Evolutionary conservation across 2,888 invertebrate species (phyloP), one percentile per base, ranked within the genome.

Genomic region (Heteromurus nitidus): DNA sequence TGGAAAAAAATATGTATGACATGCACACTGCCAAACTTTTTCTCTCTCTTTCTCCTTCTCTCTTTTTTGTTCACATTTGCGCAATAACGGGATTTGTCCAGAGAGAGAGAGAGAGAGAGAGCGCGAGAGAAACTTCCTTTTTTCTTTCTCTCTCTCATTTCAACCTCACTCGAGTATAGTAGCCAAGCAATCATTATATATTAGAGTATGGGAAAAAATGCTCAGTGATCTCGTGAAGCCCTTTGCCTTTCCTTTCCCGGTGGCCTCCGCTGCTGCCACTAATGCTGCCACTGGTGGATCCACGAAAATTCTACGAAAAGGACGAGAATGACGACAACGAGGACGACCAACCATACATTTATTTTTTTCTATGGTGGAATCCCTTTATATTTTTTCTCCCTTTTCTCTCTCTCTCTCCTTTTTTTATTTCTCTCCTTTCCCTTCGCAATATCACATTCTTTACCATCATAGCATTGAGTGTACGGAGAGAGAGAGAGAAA

Each of bases 41-140:
- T 55, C 24, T n/a, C 24, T 22, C 24, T 55, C 64, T 64, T 42
- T 42, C 24, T 1, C 24, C 5, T 60, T 22, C 79, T 70, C 79
- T 55, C 72, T 80, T 80, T 68, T 72, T 68, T 67, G 47, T 73
- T 55, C n/a, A n/a, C n/a, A n/a, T 80, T 74, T 74, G 80, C 80
- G 80, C 80, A 80, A 80, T 80, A 53, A 67, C 74, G 53, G 55
- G 28, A 73, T 36, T 36, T 36, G 5, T 36, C 13, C 20, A 18
- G 20, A 50, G 2, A 50, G 50, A 30, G 30, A 53, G 22, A 18
- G 53, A 69, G 60, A 67, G 31, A 76, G n/a, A 47, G 47, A 47
- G 36, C n/a, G n/a, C n/a, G 22, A 62, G 42, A 76, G 68, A 70
- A 70, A 31, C n/a, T 30, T 53, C n/a, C n/a, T n/a, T 50, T 18